Percentiles rank a stretch among this genome's conserved stretches.
These are phyloP conservation scores for Ectemnius continuus DNA, from an alignment of 2,888 invertebrate genomes.

Conservation along the genomic window DNA sequence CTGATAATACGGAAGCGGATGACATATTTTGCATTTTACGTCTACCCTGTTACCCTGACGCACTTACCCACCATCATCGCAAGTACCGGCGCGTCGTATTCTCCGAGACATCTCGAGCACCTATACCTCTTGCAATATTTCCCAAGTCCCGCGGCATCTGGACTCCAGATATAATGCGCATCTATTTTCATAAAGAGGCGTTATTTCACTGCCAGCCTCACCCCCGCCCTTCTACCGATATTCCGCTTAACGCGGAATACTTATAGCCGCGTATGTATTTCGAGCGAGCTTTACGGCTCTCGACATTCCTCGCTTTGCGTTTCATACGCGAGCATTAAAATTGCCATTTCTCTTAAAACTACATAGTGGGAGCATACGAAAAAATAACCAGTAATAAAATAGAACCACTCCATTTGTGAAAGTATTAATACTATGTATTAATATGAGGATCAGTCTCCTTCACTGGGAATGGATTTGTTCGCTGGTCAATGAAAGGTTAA, in stretches of 20 bases:
- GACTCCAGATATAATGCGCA: conserved; percentile 38
- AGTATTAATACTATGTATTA: too few relatives aligned
- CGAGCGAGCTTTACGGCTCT: neutral
- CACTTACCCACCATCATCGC: conserved; percentile 48
- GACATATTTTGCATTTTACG: conserved; percentile 60
- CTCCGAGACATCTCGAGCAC: conserved; percentile 36
- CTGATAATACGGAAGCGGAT: conserved; percentile 58
- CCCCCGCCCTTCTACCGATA: too few relatives aligned
- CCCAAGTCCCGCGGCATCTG: conserved; percentile 49
- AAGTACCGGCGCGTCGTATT: conserved; percentile 18
- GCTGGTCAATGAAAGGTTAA: too few relatives aligned
- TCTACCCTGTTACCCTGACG: conserved; percentile 32
- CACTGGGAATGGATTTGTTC: too few relatives aligned
- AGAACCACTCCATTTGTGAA: too few relatives aligned
- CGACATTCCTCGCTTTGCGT: neutral
- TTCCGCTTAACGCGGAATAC: neutral
- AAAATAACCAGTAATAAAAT: too few relatives aligned
- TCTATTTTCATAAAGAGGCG: conserved; percentile 38
- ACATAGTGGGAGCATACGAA: too few relatives aligned
- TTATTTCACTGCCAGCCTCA: conserved; percentile 18
- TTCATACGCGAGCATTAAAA: neutral
- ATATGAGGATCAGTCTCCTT: too few relatives aligned
- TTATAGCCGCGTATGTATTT: conserved; percentile 11
- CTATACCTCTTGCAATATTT: conserved; percentile 50
- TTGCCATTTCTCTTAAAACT: too few relatives aligned